phyloP scores from a whole-genome alignment of 2,888 invertebrate species.

The Toxonevra muliebris region DNA sequence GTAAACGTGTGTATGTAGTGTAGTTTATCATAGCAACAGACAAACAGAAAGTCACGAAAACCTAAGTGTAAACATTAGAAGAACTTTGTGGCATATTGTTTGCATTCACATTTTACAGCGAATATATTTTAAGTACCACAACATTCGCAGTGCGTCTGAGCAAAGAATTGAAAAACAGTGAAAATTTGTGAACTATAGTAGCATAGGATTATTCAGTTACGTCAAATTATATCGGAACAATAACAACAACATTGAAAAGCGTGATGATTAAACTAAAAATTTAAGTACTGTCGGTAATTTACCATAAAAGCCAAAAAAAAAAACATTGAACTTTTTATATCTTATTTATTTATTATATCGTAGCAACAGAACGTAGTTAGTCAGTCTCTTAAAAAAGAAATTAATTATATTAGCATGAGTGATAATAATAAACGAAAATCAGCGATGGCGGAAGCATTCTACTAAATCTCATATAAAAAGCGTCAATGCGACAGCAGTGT shows the following conservation, averaged over 20 bases:
- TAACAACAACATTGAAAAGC: background rate
- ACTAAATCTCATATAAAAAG: background rate
- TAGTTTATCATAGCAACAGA: too few species aligned
- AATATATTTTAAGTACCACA: background rate
- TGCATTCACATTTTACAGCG: too few species aligned
- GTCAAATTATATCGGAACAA: constrained; percentile 1
- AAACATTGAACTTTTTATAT: too few species aligned
- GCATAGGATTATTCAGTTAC: constrained; percentile 2
- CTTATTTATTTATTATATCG: too few species aligned
- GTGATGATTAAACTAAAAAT: background rate
- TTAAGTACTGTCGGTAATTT: background rate
- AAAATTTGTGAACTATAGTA: background rate
- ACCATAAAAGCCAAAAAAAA: background rate
- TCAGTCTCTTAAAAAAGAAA: background rate
- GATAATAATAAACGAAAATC: background rate
- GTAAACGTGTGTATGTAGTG: too few species aligned
- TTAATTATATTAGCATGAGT: constrained; percentile 4
- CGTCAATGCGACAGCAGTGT: too few species aligned
- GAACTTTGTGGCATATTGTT: too few species aligned
- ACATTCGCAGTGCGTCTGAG: constrained; percentile 1
- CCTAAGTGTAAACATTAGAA: too few species aligned
- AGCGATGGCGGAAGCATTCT: background rate
- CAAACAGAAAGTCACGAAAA: too few species aligned
- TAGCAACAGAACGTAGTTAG: too few species aligned
- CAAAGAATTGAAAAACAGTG: background rate